Conservation (phyloP, 2,797 vertebrate genomes). For the Sebastes aleutianus region DNA sequence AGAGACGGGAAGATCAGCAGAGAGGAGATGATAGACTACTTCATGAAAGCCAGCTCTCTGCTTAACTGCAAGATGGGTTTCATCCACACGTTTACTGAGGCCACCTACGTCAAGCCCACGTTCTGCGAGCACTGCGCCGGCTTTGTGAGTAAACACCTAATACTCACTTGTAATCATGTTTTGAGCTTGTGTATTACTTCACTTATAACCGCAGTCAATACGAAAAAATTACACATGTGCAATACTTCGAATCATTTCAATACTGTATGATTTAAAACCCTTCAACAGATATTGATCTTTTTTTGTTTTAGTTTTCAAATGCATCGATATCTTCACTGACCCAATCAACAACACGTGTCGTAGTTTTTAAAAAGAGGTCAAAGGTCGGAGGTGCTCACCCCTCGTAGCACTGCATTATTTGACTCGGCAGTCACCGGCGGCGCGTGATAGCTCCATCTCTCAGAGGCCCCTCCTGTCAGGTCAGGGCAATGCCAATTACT, state of each 20-base stretch:
- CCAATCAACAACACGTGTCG: neutral
- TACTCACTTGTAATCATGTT: neutral
- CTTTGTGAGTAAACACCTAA: constrained; percentile 83
- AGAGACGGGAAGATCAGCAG: constrained; percentile 86
- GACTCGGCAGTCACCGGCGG: neutral
- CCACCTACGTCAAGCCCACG: constrained; percentile 89
- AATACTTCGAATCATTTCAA: neutral
- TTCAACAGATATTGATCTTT: constrained; percentile 1
- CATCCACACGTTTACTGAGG: constrained; percentile 87
- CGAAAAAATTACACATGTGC: neutral
- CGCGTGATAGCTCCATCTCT: neutral
- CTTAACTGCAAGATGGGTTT: constrained; percentile 91
- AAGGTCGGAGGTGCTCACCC: neutral
- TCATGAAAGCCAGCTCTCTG: constrained; percentile 89
- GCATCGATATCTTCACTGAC: neutral
- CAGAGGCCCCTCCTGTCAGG: constrained; percentile 28
- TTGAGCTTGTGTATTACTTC: neutral
- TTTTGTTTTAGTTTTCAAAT: neutral
- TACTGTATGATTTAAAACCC: neutral
- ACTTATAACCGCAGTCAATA: too few relatives aligned
- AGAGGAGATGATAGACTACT: constrained; percentile 88
- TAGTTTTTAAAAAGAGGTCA: constrained; percentile 2
- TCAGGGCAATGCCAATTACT: constrained; percentile 51
- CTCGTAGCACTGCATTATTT: constrained; percentile 27
- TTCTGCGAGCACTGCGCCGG: constrained; percentile 90